Percentiles rank a stretch among this genome's conserved stretches.
These are phyloP conservation scores for Lamprologus tigripictilis DNA, from an alignment of 2,113 vertebrate genomes.

Conservation along the genomic window DNA sequence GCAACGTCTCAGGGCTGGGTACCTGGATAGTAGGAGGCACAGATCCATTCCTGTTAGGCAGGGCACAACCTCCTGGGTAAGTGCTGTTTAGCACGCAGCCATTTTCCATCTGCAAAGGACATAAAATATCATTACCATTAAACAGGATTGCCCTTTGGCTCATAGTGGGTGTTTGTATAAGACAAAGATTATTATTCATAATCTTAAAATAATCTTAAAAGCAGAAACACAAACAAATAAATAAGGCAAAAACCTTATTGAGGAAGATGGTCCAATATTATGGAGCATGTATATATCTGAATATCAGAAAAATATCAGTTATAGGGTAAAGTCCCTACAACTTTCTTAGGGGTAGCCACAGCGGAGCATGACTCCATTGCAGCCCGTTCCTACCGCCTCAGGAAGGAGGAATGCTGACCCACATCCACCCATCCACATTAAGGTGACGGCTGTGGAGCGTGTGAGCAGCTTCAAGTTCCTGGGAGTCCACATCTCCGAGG, in stretches of 20 bases:
- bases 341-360: too few relatives aligned
- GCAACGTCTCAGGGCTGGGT: constrained; percentile 28
- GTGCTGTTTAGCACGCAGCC: constrained; percentile 37
- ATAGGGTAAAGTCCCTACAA: too few relatives aligned
- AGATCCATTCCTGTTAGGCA: constrained; percentile 41
- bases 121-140: not conserved
- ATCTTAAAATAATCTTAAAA: not conserved
- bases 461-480: too few relatives aligned
- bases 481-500: too few relatives aligned
- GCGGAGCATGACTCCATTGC: too few relatives aligned
- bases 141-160: not conserved
- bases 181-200: not conserved
- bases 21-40: constrained; percentile 37
- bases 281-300: too few relatives aligned
- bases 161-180: not conserved
- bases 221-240: not conserved
- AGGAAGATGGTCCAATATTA: too few relatives aligned
- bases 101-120: constrained; percentile 52
- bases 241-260: not conserved
- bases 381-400: too few relatives aligned
- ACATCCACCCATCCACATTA: too few relatives aligned
- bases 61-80: constrained; percentile 27
- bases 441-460: too few relatives aligned
- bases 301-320: too few relatives aligned
- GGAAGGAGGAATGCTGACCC: too few relatives aligned